Percentiles rank a stretch among this genome's conserved stretches.
These are phyloP conservation scores for Netelia inedita DNA, from an alignment of 2,888 invertebrate genomes.

Conservation along the genomic window DNA sequence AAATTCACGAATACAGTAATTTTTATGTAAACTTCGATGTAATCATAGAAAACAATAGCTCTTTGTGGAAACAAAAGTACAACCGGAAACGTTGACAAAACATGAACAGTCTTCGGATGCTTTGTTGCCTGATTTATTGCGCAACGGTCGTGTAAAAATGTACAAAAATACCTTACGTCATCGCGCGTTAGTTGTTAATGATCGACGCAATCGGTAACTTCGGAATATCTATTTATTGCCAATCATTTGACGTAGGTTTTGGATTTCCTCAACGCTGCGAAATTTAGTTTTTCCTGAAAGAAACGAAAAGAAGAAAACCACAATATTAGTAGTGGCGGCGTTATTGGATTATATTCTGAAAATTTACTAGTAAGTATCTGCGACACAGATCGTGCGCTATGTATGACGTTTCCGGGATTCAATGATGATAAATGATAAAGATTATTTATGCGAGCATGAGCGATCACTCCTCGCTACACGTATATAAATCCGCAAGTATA, in stretches of 20 bases:
- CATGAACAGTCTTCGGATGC: not conserved
- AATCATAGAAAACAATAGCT: not conserved
- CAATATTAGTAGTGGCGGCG: conserved; percentile 11
- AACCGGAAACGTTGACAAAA: not conserved
- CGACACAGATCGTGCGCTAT: not conserved
- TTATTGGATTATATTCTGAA: not conserved
- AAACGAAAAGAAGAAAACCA: conserved; percentile 44
- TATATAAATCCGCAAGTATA: not conserved
- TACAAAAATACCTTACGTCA: conserved; percentile 7
- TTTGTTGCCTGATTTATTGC: not conserved
- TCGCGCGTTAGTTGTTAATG: too few relatives aligned
- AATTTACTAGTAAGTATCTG: not conserved
- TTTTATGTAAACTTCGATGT: conserved; percentile 14
- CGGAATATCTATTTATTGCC: not conserved
- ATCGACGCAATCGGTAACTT: too few relatives aligned
- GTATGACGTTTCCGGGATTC: conserved; percentile 40
- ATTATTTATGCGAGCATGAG: conserved; percentile 37
- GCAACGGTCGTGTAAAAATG: not conserved
- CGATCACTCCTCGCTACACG: conserved; percentile 1
- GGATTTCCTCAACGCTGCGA: conserved; percentile 67
- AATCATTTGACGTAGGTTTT: conserved; percentile 18
- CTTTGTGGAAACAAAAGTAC: not conserved
- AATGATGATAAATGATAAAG: not conserved
- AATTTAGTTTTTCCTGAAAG: conserved; percentile 78
- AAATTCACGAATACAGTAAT: too few relatives aligned